Base-by-base conservation (phyloP, 2,113 vertebrate genomes). In the Cynopterus brachyotis region DNA sequence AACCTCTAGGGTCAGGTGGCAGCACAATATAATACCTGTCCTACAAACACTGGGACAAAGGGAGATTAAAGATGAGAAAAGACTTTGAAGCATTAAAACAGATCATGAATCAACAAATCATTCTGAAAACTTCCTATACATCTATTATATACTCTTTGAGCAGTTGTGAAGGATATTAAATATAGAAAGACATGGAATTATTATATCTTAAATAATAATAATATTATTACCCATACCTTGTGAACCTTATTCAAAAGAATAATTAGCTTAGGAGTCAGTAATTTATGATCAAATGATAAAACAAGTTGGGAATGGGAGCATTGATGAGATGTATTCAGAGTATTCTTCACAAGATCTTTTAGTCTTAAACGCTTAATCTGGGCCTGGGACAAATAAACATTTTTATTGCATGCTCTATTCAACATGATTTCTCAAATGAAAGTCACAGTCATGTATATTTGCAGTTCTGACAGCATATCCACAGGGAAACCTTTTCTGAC, bases 401-500 rank as follows among this genome's bases (percentile, higher is more conserved):
- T 85, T 96, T 83, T 93, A 62, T 60, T 94, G 50, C n/a, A 45
- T 87, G 1, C 50, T 94, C 32, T n/a, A 28, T 95, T 96, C 67
- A 93, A 13, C 73, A 30, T 64, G 9, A 17, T 80, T 90, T 94
- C 59, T 59, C 66, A 80, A 69, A 91, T 70, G 86, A 73, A 95
- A 96, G 60, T 80, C 59, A 87, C 13, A 88, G 32, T 0, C 28
- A 53, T 66, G 19, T n/a, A 53, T 93, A 72, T 69, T 80, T 42
- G 86, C 40, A 32, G 12, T 62, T 83, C 90, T 84, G 92, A 89
- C 7, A 87, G 32, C 28, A 28, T 60, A 50, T 66, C 37, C 1
- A 0, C 30, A 92, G 59, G 57, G 79, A 96, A 66, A 35, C 11
- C 30, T 84, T 96, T 55, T 32, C 40, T 57, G 53, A 78, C 67